Evolutionary conservation across 2,113 vertebrate species (phyloP).

Genomic region (Poeciliopsis occidentalis): DNA sequence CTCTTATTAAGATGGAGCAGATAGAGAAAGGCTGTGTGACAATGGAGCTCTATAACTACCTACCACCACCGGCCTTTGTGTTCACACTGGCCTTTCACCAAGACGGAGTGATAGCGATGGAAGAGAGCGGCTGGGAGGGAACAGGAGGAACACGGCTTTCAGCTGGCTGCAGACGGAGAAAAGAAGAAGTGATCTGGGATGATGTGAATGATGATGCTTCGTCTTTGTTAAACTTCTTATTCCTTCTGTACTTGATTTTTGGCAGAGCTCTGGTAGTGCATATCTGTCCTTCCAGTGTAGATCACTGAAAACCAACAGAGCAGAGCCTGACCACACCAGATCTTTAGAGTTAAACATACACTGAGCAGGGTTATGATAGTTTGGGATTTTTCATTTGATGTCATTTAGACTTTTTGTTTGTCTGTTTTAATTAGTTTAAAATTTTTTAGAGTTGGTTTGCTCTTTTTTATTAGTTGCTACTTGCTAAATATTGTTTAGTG

Average conservation of each 20-base stretch:
- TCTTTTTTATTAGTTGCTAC: too few species aligned
- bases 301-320: not conserved
- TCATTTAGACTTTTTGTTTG: too few species aligned
- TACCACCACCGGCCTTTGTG: constrained; percentile 70
- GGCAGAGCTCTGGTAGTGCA: not conserved
- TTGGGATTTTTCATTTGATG: too few species aligned
- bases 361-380: too few species aligned
- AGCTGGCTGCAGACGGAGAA: constrained; percentile 31
- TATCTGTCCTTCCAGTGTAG: not conserved
- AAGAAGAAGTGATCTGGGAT: constrained; percentile 44
- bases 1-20: constrained; percentile 85
- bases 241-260: constrained; percentile 4
- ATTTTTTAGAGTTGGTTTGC: too few species aligned
- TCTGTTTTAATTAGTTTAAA: too few species aligned
- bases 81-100: constrained; percentile 64
- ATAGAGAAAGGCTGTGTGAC: constrained; percentile 74
- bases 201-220: constrained; percentile 38
- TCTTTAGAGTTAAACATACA: too few species aligned
- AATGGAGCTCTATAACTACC: constrained; percentile 68
- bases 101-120: constrained; percentile 51
- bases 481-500: too few species aligned
- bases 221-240: constrained; percentile 20
- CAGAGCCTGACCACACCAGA: too few species aligned
- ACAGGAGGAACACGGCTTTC: constrained; percentile 22
- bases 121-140: not conserved